Conservation (phyloP, 1,140 invertebrate species). For the Pristionchus pacificus region DNA sequence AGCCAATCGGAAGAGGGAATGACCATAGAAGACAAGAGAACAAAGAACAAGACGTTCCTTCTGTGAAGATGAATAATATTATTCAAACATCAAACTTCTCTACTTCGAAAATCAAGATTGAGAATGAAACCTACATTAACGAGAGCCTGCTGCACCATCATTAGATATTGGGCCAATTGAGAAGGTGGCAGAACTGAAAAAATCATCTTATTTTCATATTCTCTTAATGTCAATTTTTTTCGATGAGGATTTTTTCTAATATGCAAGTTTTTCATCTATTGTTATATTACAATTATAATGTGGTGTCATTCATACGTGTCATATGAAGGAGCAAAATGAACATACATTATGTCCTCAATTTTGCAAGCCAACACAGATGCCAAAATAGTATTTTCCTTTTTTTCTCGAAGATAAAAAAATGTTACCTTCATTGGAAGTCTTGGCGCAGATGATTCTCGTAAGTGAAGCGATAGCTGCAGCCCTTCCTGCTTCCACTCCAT, state of each 20-base stretch:
- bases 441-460: constrained; percentile 89
- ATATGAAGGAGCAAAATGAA: too few relatives aligned
- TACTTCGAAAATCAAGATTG: constrained; percentile 7
- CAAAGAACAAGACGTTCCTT: constrained; percentile 52
- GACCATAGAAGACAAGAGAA: constrained; percentile 50
- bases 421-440: constrained; percentile 83
- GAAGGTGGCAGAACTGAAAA: constrained; percentile 71
- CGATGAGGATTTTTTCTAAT: too few relatives aligned
- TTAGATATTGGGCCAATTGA: constrained; percentile 89
- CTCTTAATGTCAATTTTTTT: neutral
- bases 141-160: constrained; percentile 81
- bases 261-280: too few relatives aligned
- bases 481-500: constrained; percentile 67
- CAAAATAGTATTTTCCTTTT: too few relatives aligned
- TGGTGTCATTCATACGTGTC: too few relatives aligned
- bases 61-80: constrained; percentile 30
- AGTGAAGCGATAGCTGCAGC: constrained; percentile 90
- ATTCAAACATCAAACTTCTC: constrained; percentile 67
- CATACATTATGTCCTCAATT: too few relatives aligned
- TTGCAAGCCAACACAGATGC: too few relatives aligned
- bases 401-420: neutral
- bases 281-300: too few relatives aligned
- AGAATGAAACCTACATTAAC: constrained; percentile 64
- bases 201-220: neutral
- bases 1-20: constrained; percentile 78